These are phyloP conservation scores for Argya squamiceps DNA, from an alignment of 2,797 vertebrate species.

Conservation along the genomic window DNA sequence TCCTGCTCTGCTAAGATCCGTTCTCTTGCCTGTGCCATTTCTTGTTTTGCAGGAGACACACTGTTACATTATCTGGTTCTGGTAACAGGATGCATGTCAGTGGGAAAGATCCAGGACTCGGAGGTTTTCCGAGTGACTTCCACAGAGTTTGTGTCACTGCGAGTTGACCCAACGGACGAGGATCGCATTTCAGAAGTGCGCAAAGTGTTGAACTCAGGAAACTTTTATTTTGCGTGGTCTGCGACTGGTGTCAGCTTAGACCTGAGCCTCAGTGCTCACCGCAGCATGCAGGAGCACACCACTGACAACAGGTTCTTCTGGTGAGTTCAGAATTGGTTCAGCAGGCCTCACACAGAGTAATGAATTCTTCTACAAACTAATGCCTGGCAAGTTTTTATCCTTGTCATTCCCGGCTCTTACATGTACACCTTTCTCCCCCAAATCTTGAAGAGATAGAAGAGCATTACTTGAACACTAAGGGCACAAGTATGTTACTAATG, in stretches of 20 bases:
- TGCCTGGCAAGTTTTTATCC: not conserved
- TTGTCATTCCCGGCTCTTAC: not conserved
- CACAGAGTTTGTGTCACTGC: slow-evolving; percentile 92
- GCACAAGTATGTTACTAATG: not conserved
- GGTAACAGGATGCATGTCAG: slow-evolving; percentile 96
- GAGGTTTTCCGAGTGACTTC: slow-evolving; percentile 97
- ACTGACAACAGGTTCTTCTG: slow-evolving; percentile 98
- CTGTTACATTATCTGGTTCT: slow-evolving; percentile 95
- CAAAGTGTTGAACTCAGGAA: slow-evolving; percentile 94
- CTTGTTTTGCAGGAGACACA: slow-evolving; percentile 83
- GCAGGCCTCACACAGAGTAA: fast-evolving
- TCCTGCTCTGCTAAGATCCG: fast-evolving
- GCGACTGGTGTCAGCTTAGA: slow-evolving; percentile 89
- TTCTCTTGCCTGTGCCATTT: not conserved
- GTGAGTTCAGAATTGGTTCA: slow-evolving; percentile 72
- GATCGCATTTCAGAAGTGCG: slow-evolving; percentile 93
- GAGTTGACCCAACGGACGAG: slow-evolving; percentile 89
- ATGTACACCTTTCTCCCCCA: not conserved
- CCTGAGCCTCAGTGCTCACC: slow-evolving; percentile 93
- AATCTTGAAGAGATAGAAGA: not conserved
- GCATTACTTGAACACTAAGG: not conserved
- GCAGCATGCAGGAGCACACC: slow-evolving; percentile 89
- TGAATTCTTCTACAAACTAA: not conserved
- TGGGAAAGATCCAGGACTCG: slow-evolving; percentile 97
- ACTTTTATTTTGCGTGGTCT: slow-evolving; percentile 98